Conservation (phyloP, 2,888 invertebrate species). For the Tetragonula carbonaria region DNA sequence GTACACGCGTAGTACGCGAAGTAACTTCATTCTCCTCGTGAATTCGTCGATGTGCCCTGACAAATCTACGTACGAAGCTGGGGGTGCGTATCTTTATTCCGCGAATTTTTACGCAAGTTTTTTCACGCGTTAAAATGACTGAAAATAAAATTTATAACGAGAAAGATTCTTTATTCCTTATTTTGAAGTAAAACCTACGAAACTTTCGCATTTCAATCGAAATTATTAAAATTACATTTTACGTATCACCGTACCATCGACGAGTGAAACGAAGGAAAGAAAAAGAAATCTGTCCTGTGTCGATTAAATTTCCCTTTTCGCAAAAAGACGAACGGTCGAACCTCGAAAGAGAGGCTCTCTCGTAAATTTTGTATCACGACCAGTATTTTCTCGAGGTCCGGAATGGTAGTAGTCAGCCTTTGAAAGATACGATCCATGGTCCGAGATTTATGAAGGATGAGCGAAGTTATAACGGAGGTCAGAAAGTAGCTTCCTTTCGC, state of each 20-base stretch:
- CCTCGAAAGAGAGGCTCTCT: neutral
- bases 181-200: neutral
- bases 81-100: neutral
- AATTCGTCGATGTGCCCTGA: conserved; percentile 24
- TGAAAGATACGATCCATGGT: conserved; percentile 57
- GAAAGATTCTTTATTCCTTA: neutral
- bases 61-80: neutral
- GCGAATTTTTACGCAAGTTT: neutral
- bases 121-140: conserved; percentile 3
- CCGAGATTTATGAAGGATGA: conserved; percentile 59
- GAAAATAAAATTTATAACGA: conserved; percentile 19
- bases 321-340: neutral
- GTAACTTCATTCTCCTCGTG: conserved; percentile 28
- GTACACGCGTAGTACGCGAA: conserved; percentile 5
- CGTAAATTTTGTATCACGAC: conserved; percentile 52
- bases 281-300: neutral
- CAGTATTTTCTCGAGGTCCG: conserved; percentile 51
- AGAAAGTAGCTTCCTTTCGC: conserved; percentile 58
- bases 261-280: neutral
- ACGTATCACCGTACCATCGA: neutral
- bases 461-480: conserved; percentile 56
- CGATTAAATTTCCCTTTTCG: conserved; percentile 20
- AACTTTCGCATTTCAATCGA: neutral
- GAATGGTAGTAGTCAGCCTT: conserved; percentile 44
- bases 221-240: too few species aligned